A percentile compares a stretch with the other conserved stretches of the same genome.
Conservation (phyloP, 2,888 invertebrate species). For the Yponomeuta plumbellus region DNA sequence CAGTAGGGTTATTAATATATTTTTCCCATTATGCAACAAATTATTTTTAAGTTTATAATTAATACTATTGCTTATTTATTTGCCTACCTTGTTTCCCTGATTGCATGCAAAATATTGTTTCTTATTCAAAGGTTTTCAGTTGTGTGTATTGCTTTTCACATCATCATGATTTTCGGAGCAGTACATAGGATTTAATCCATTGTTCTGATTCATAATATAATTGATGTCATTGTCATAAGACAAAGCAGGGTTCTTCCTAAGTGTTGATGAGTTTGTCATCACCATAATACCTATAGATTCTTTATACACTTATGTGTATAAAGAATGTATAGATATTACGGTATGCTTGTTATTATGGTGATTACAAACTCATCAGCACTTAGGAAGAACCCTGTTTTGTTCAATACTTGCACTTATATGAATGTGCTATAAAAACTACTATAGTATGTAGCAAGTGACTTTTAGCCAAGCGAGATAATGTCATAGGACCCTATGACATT, state of each 20-base stretch:
- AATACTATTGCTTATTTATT: slow-evolving; percentile 7
- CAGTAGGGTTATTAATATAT: too few species aligned
- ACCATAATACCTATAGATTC: slow-evolving; percentile 14
- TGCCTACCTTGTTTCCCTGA: neutral
- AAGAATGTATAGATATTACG: slow-evolving; percentile 16
- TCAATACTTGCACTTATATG: too few species aligned
- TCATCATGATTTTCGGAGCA: neutral
- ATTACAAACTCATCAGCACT: too few species aligned
- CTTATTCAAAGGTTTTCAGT: neutral
- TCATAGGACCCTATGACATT: neutral
- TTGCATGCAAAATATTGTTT: neutral
- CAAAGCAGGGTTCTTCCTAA: too few species aligned
- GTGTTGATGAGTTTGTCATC: too few species aligned
- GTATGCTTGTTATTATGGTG: too few species aligned
- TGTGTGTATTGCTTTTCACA: slow-evolving; percentile 1
- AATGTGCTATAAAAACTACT: too few species aligned
- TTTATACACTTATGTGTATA: slow-evolving; percentile 13
- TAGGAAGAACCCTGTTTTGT: too few species aligned
- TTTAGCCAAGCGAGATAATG: neutral
- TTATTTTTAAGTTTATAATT: slow-evolving; percentile 3
- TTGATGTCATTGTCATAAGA: slow-evolving; percentile 23
- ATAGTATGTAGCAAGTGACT: neutral
- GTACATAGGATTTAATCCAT: slow-evolving; percentile 20
- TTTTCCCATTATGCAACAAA: neutral
- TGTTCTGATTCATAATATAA: slow-evolving; percentile 27